Conservation (phyloP, 2,888 invertebrate genomes). For the Phaedon cochleariae region DNA sequence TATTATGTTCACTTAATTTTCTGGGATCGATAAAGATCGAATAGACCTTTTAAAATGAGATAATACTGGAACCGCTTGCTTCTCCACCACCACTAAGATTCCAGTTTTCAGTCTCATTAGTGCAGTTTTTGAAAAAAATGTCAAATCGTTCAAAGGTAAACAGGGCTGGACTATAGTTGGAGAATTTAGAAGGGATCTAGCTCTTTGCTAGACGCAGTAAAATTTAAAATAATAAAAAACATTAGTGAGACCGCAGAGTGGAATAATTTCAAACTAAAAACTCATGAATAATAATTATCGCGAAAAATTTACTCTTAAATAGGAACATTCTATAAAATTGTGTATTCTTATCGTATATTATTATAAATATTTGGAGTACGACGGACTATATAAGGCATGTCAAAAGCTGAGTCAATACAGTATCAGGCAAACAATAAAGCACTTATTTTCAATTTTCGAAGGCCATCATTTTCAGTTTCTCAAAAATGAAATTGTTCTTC, state of each 20-base stretch:
- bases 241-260: not conserved
- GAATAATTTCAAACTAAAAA: not conserved
- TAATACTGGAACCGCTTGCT: too few species aligned
- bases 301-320: not conserved
- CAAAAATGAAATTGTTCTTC: not conserved
- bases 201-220: too few species aligned
- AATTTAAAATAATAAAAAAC: too few species aligned
- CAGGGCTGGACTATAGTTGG: too few species aligned
- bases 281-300: not conserved
- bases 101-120: too few species aligned
- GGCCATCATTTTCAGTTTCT: not conserved
- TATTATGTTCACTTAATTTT: too few species aligned
- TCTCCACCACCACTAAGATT: too few species aligned
- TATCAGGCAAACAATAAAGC: not conserved
- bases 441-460: slow-evolving; percentile 10
- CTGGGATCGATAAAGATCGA: too few species aligned
- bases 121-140: too few species aligned
- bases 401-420: not conserved
- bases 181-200: too few species aligned
- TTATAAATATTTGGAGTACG: not conserved
- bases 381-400: slow-evolving; percentile 14
- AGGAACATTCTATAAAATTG: not conserved
- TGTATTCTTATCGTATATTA: not conserved
- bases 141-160: too few species aligned
- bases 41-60: too few species aligned